Base-by-base conservation (phyloP, 1,140 invertebrate species). In the Cyphomyrmex costatus region DNA sequence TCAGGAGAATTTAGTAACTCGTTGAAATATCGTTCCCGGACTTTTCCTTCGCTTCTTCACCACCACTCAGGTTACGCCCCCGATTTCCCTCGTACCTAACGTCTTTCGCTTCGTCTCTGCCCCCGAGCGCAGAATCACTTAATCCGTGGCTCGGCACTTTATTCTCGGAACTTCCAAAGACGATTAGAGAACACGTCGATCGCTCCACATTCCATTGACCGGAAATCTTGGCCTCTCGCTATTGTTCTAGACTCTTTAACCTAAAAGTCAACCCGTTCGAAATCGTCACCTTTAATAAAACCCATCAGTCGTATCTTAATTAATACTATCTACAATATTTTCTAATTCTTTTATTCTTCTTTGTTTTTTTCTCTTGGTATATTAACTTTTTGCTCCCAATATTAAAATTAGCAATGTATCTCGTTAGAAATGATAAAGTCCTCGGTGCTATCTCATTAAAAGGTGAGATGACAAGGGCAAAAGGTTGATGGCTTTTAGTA, bases 391-490 rank as follows among this genome's bases (percentile, higher is more conserved):
- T 19, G 42, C 42, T 16, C 7, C 1, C 1, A 24, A 24, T 51
- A 7, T 21, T 84, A 42, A 12, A 33, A 49, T 74, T n/a, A 61
- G n/a, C 14, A 12, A 12, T 16, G 42, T 19, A 33, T 78, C 27
- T n/a, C 8, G 3, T 49, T 58, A 12, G 16, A 12, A 49, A 80
- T 76, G 49, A 86, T 86, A 89, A 86, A 68, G 21, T 68, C 56
- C 87, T 74, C 56, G 56, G 85, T 80, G 86, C 88, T 88, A 88
- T 88, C 85, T 89, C 87, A 80, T 89, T 88, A 89, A 68, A 53
- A 56, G 30, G 8, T 36, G 53, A 61, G 68, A 85, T 51, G 70
- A 68, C 60, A 73, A 68, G 68, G 12, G 33, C 16, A 24, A 49
- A 61, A 33, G 21, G 49, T 16, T 60, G 68, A 42, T 36, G 46